Base-by-base conservation (phyloP, 2,888 invertebrate species). In the Exocentrus adspersus region DNA sequence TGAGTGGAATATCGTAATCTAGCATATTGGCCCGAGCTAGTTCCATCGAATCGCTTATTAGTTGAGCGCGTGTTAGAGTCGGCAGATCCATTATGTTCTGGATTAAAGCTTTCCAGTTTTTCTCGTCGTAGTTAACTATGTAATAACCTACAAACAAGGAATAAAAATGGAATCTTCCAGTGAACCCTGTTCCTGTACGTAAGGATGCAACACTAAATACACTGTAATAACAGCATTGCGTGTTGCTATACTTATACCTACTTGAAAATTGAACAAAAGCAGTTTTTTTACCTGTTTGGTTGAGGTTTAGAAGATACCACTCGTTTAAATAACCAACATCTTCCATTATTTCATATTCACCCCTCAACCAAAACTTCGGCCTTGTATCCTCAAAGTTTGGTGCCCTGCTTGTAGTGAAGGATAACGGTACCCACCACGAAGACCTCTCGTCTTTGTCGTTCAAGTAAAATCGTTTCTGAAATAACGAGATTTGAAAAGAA, bases 41-140 rank as follows among this genome's bases (percentile, higher is more conserved):
- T 67, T 87, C 86, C 75, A 88, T 83, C 0, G 89, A 85, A 80
- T 93, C 92, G 71, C 89, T 88, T 30, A 94, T 81, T 10, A 93
- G 78, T 76, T 92, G 90, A 0, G 90, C 90, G 65, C 90, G 82
- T 61, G 88, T 89, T 1, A 87, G 81, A 0, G 85, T 80, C 2
- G 89, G 86, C 50, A 92, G 83, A 1, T 74, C 72, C 74, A 86
- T 84, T 46, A 88, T 87, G 2, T 87, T 83, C 30, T 82, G 79
- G 10, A 71, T 74, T 10, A 90, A 77, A 7, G 84, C 78, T 62
- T 84, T 78, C 90, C 90, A 90, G 63, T 89, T 89, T 7, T 78
- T 73, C 60, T 83, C 80, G 72, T 90, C 89, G 74, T 90, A 90
- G 77, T 90, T 90, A 14, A 90, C 89, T 20, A 88, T 85, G 75